Evolutionary conservation across 2,113 vertebrate species (phyloP).

Genomic region (Bubo bubo): DNA sequence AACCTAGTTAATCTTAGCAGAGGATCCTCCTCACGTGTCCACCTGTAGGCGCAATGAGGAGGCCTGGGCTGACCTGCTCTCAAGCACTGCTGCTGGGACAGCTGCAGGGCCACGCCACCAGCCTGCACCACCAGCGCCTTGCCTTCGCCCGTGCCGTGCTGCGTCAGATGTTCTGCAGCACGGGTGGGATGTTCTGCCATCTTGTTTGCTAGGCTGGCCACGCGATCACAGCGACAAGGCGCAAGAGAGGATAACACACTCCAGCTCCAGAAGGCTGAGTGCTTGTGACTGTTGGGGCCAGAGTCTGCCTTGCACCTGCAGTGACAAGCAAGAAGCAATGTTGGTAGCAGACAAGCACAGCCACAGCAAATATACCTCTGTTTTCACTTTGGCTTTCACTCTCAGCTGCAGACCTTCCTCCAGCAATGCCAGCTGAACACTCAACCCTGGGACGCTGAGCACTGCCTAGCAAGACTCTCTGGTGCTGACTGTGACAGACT

Average conservation of each 20-base stretch:
- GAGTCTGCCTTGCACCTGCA: neutral
- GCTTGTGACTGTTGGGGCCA: neutral
- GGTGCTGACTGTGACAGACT: neutral
- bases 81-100: neutral
- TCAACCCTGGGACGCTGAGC: neutral
- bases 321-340: neutral
- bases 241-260: neutral
- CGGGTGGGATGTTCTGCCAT: neutral
- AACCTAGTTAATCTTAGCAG: neutral
- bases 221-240: fast-evolving
- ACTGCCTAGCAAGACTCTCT: neutral
- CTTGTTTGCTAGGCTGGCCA: neutral
- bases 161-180: neutral
- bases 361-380: neutral
- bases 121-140: neutral
- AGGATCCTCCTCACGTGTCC: neutral
- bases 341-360: neutral
- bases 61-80: too few relatives aligned
- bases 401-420: neutral
- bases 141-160: neutral
- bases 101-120: neutral
- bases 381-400: neutral
- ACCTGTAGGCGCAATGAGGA: fast-evolving
- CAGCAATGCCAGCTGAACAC: neutral
- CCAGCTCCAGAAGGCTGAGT: neutral